These are phyloP conservation scores for Fabriciana adippe DNA, from an alignment of 2,888 invertebrate species.

Conservation along the genomic window DNA sequence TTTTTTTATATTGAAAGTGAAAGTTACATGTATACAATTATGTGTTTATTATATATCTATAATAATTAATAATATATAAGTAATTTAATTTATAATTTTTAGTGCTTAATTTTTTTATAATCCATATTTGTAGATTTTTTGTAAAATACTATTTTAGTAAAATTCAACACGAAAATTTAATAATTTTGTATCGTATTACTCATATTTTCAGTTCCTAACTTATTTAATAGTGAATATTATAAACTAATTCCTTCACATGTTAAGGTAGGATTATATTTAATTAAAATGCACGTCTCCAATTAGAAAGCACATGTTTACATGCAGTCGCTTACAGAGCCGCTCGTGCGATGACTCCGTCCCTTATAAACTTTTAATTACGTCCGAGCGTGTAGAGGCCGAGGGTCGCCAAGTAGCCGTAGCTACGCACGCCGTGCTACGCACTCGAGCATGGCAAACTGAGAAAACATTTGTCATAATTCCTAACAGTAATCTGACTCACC, in stretches of 20 bases:
- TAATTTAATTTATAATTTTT: no score
- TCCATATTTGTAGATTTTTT: no score
- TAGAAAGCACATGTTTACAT: conserved; percentile 54
- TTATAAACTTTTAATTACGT: conserved; percentile 64
- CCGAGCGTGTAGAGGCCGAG: conserved; percentile 25
- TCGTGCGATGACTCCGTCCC: conserved; percentile 52
- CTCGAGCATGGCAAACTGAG: conserved; percentile 2
- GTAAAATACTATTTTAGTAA: no score
- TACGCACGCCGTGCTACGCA: conserved; percentile 26
- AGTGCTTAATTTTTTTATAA: no score
- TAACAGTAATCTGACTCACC: not conserved
- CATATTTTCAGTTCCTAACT: no score
- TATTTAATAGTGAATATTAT: no score
- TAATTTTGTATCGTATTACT: no score
- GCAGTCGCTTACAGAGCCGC: conserved; percentile 55
- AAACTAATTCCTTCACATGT: not conserved
- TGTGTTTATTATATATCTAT: no score
- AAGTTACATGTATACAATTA: no score
- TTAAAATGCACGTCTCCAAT: conserved; percentile 50
- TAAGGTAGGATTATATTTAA: conserved; percentile 25
- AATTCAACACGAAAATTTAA: no score
- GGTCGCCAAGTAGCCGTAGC: conserved; percentile 21
- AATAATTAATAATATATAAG: no score
- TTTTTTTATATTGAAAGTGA: no score
- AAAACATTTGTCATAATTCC: conserved; percentile 8